Conservation (phyloP, 2,797 vertebrate genomes). For the Helicolenus hilgendorfi region DNA sequence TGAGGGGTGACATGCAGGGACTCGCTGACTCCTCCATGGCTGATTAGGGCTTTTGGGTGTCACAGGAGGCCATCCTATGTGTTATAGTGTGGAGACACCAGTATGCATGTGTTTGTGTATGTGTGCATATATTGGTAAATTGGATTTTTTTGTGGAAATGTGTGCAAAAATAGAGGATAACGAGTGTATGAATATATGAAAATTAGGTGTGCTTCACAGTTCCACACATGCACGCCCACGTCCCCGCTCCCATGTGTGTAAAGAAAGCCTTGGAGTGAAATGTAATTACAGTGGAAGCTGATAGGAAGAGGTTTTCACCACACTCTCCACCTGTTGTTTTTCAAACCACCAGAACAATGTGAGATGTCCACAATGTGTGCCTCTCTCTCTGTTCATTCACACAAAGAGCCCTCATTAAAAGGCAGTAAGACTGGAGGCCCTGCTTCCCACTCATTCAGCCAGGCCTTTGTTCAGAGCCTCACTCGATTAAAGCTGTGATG, state of each 20-base stretch:
- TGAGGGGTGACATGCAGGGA: slow-evolving; percentile 69
- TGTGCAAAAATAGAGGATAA: slow-evolving; percentile 38
- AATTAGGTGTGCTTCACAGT: slow-evolving; percentile 37
- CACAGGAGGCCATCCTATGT: slow-evolving; percentile 57
- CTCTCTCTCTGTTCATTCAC: slow-evolving; percentile 57
- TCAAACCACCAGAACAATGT: slow-evolving; percentile 67
- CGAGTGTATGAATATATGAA: slow-evolving; percentile 42
- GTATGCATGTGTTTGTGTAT: not conserved
- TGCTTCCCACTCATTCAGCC: slow-evolving; percentile 68
- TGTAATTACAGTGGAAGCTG: slow-evolving; percentile 74
- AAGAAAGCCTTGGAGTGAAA: slow-evolving; percentile 51
- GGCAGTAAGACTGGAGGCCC: slow-evolving; percentile 51
- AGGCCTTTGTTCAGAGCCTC: slow-evolving; percentile 72
- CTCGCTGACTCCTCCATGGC: slow-evolving; percentile 70
- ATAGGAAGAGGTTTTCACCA: slow-evolving; percentile 55
- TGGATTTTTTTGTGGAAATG: not conserved
- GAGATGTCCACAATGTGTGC: slow-evolving; percentile 52
- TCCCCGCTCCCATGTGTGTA: slow-evolving; percentile 13
- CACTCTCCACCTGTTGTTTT: slow-evolving; percentile 79
- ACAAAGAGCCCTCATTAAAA: slow-evolving; percentile 83
- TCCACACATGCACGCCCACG: slow-evolving; percentile 20
- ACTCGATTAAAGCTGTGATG: slow-evolving; percentile 65
- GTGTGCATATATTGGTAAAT: slow-evolving; percentile 1
- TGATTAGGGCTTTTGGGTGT: slow-evolving; percentile 79
- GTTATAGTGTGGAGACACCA: slow-evolving; percentile 22